Base-by-base conservation (phyloP, 2,797 vertebrate genomes). In the Hippopotamyrus pictus region DNA sequence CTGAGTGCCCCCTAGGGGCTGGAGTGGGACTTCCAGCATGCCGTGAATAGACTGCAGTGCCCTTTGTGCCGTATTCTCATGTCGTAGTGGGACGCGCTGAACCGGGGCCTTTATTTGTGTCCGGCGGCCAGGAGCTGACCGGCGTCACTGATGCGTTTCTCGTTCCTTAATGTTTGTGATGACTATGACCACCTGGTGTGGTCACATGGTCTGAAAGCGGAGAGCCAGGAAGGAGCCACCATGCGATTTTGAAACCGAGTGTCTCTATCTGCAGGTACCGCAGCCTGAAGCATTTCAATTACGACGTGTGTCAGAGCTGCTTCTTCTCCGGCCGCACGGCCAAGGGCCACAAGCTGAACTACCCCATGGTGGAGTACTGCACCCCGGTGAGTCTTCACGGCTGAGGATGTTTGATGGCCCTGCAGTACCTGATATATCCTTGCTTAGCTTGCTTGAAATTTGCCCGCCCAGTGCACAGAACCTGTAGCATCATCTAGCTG, bases 361-460 rank as follows among this genome's bases (percentile, higher is more conserved):
- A 99, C 92, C 98, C 98, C 73, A 99, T 99, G 98, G 98, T 99
- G 95, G 98, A 99, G 91, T 99, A 99, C 91, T 99, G 98, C 92
- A 98, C 97, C 92, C 98, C 98, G 90, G 98, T 99, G 92, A 99
- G 97, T 92, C 53, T 12, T 1, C 82, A 7, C 7, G 0, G n/a
- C 8, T n/a, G n/a, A n/a, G 53, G 17, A 14, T 53, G 51, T 54
- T 54, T 54, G 17, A 54, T 14, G 53, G 3, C 1, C 53, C 53
- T 54, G 53, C 17, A 5, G 5, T 54, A 4, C 19, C 50, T n/a
- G 54, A 7, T 22, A 8, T 6, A 59, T n/a, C 19, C 19, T 22
- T 59, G 54, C 19, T n/a, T 57, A 57, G 53, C 53, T 19, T 57
- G 19, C 17, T 2, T 57, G 53, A 57, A 57, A 57, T 57, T 59